Evolutionary conservation across 1,140 invertebrate species (phyloP), one percentile per base, ranked within the genome.

Genomic region (Lanistes nyassanus): DNA sequence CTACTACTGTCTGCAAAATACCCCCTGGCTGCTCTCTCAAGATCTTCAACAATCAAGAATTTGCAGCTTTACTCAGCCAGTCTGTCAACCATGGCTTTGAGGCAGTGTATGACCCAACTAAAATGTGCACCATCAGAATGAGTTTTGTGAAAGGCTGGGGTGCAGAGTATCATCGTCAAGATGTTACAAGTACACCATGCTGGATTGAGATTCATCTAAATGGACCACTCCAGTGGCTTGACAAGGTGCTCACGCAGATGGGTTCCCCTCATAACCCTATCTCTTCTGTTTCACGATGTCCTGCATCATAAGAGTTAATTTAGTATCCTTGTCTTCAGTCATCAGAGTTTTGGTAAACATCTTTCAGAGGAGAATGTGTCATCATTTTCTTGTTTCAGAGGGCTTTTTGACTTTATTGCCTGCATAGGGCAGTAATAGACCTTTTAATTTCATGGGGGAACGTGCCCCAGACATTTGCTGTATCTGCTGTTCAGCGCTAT

Each of bases 11-110:
- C 0, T 98, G 96, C 87, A 99, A 92, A 76, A 88, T 88, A 62
- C 87, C 86, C 47, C 85, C 84, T 51, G 95, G 95, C 29, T 98
- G 97, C 87, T 97, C 96, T 19, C 90, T 99, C 39, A 98, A 98
- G 90, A 98, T 99, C 83, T 99, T 99, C 90, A 98, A 98, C 84
- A 98, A 98, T 90, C 94, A 97, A 80, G 96, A 98, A 90, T 98
- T 98, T 90, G 97, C 97, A 39, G 94, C 96, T 83, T 90, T 98
- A 64, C 91, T 98, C 29, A 86, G 84, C 70, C 95, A 98, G 88
- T 97, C 95, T 80, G 97, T 98, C 0, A 88, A 88, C 81, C 88
- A 89, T 76, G 88, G 88, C 31, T 89, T 97, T 86, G 96, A 98
- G 89, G 96, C 96, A 47, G 97, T 98, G 7, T 98, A 97, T 84